Evolutionary conservation across 2,113 vertebrate species (phyloP).

Genomic region (Ellobius talpinus): DNA sequence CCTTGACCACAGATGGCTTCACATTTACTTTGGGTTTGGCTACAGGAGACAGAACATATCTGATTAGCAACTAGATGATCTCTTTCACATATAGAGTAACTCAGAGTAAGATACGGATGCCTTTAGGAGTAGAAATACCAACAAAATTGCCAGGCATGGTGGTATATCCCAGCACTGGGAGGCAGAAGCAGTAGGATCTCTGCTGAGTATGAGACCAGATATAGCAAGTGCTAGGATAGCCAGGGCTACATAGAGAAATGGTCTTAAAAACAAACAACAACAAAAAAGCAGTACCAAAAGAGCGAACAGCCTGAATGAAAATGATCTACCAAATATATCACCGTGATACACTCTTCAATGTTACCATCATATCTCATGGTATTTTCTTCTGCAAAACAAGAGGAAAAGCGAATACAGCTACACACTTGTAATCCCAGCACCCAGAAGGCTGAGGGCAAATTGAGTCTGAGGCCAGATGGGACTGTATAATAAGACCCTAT

Average conservation of each 20-base stretch:
- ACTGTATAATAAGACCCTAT: background rate
- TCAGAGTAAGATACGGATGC: slow-evolving; percentile 33
- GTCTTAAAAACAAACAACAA: background rate
- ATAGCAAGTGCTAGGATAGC: background rate
- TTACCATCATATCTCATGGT: background rate
- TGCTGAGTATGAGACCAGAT: background rate
- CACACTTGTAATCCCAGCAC: background rate
- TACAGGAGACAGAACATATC: slow-evolving; percentile 76
- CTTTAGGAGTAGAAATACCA: background rate
- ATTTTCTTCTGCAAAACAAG: slow-evolving; percentile 39
- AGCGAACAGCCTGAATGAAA: background rate
- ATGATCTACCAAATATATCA: background rate
- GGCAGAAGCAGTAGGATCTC: background rate
- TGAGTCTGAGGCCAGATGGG: background rate
- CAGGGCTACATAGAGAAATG: background rate
- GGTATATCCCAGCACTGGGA: background rate
- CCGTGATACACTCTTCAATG: background rate
- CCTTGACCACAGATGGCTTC: slow-evolving; percentile 91
- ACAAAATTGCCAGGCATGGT: background rate
- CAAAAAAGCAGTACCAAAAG: background rate
- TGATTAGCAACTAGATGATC: slow-evolving; percentile 42
- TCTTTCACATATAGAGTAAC: background rate
- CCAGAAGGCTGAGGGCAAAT: background rate
- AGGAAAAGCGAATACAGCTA: background rate
- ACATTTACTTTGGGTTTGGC: slow-evolving; percentile 93